Evolutionary conservation across 2,113 vertebrate genomes (phyloP), one percentile per base, ranked within the genome.

Genomic region (Tragulus kanchil): DNA sequence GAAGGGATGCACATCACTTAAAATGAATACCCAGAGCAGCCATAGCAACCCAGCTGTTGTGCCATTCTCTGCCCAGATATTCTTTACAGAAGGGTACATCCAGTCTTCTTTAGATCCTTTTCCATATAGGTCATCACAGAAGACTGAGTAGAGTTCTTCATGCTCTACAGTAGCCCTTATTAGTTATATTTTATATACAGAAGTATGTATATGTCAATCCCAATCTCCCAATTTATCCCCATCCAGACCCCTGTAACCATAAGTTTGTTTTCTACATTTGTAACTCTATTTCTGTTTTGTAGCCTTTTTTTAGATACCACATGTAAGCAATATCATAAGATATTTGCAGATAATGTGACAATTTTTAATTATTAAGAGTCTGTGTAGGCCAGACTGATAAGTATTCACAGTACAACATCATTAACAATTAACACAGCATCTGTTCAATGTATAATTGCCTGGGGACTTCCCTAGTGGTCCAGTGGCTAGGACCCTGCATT

Each of bases 41-140:
- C 99, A 99, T 99, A 23, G 99, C 99, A 93, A 99, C 99, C 99
- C 99, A 99, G 98, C 99, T 99, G 98, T 99, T 99, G 98, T 99
- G 99, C 99, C 99, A 99, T 90, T 99, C 99, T 93, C 99, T 99
- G n/a, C n/a, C n/a, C n/a, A n/a, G n/a, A n/a, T n/a, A n/a, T n/a
- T n/a, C n/a, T n/a, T n/a, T n/a, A n/a, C n/a, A n/a, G n/a, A n/a
- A n/a, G n/a, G n/a, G n/a, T n/a, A n/a, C n/a, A n/a, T n/a, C n/a
- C n/a, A n/a, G n/a, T n/a, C n/a, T n/a, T n/a, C n/a, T n/a, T n/a
- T n/a, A n/a, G n/a, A n/a, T n/a, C n/a, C n/a, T n/a, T n/a, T n/a
- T n/a, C n/a, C n/a, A n/a, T n/a, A n/a, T n/a, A n/a, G n/a, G n/a
- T n/a, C n/a, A 31, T 78, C 52, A 52, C 26, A 78, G 48, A 52